phyloP scores from a whole-genome alignment of 2,797 vertebrate genomes.

The Peromyscus attwateri region DNA sequence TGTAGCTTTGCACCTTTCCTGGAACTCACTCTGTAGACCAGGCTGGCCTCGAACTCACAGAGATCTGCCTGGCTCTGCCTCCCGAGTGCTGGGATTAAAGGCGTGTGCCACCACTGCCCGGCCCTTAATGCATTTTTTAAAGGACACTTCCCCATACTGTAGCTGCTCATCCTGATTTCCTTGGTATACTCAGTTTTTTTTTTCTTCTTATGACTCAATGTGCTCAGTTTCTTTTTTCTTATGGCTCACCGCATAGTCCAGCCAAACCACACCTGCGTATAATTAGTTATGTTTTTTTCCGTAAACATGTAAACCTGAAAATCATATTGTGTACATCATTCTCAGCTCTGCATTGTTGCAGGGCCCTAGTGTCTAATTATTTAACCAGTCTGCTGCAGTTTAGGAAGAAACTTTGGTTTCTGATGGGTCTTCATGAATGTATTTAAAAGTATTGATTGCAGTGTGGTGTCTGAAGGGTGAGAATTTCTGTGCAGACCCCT shows the following conservation, averaged over 20 bases:
- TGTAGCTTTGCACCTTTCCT: too few relatives aligned
- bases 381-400: not conserved
- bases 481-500: not conserved
- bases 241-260: not conserved
- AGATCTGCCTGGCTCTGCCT: too few relatives aligned
- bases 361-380: not conserved
- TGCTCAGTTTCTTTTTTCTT: not conserved
- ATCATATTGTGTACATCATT: not conserved
- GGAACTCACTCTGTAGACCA: too few relatives aligned
- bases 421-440: not conserved
- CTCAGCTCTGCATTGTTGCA: not conserved
- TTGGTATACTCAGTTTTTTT: not conserved
- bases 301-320: not conserved
- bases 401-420: conserved; percentile 26
- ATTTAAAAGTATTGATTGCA: not conserved
- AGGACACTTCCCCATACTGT: not conserved
- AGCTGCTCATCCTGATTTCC: not conserved
- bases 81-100: too few relatives aligned
- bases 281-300: not conserved
- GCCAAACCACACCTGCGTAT: not conserved
- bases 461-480: not conserved
- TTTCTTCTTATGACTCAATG: not conserved
- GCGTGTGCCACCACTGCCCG: too few relatives aligned
- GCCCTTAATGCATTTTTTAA: not conserved
- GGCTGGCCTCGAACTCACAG: too few relatives aligned